Evolutionary conservation across 2,888 invertebrate species (phyloP), one percentile per base, ranked within the genome.

Genomic region (Anorthoa munda): DNA sequence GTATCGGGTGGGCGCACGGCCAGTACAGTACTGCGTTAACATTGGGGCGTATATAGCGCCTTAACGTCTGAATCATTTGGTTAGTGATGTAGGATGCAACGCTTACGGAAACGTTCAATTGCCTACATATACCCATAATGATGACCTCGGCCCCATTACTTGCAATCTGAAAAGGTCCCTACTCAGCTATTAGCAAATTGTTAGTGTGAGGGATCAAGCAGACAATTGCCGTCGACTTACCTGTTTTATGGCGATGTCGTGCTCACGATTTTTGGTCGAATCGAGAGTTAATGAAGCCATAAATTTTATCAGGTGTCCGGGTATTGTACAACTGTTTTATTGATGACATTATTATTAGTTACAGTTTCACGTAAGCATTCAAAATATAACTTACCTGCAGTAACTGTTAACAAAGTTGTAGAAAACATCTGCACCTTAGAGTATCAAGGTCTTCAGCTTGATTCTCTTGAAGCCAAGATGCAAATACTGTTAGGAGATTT

Each of bases 251-350:
- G 23, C 71, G 7, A 26, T 81, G 82, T 79, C 82, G 82, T 71
- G 79, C 48, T 71, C 82, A 79, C 77, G 79, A 79, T 72, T 81
- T 79, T 82, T 67, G 59, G 63, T 70, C 39, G 56, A 56, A 71
- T 45, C 72, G 56, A 64, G n/a, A 56, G 46, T 48, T 66, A 64
- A 70, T 76, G 66, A 76, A 66, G 77, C 51, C 26, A 59, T 77
- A 71, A 68, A 71, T 60, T 50, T 12, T 72, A 58, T 63, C 67
- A 64, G 56, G 70, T 76, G 61, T 58, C 53, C 13, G 48, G 21
- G 51, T 77, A 45, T 58, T 75, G 26, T 58, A 48, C 55, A 68
- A 65, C 56, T 58, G 65, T 61, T 72, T 60, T 75, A 67, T 65
- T 75, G 17, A 53, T 61, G 46, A 60, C 13, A 63, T 64, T 55